These are phyloP conservation scores for Heterotis niloticus DNA, from an alignment of 2,113 vertebrate genomes.

Conservation along the genomic window DNA sequence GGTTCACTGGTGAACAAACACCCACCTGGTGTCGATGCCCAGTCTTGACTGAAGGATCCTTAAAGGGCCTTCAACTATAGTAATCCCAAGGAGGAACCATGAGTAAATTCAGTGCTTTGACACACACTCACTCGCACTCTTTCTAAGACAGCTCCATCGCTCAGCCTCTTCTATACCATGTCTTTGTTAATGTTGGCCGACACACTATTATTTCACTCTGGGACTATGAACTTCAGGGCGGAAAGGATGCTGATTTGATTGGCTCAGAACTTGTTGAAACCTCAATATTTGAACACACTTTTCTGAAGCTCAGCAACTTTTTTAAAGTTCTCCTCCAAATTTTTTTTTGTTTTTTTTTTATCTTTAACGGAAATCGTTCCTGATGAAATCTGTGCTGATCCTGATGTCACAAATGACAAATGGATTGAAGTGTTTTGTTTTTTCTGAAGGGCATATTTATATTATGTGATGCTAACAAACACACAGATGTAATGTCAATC, in stretches of 20 bases:
- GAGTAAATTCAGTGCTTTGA: too few species aligned
- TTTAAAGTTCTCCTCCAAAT: not conserved
- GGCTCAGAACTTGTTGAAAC: conserved; percentile 41
- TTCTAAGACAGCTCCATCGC: not conserved
- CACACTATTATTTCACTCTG: conserved; percentile 41
- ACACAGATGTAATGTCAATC: not conserved
- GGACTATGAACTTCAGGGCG: conserved; percentile 36
- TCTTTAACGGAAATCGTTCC: conserved; percentile 3
- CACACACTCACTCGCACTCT: too few species aligned
- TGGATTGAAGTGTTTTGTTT: conserved; percentile 5
- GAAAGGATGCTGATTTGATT: conserved; percentile 49
- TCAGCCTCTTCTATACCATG: not conserved
- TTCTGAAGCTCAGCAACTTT: conserved; percentile 16
- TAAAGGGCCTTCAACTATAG: too few species aligned
- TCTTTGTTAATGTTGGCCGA: conserved; percentile 46
- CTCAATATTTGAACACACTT: conserved; percentile 30
- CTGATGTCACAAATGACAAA: not conserved
- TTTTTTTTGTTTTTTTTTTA: too few species aligned
- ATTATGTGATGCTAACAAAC: conserved; percentile 21
- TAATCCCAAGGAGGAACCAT: too few species aligned
- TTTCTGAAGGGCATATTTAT: conserved; percentile 5
- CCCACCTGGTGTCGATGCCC: too few species aligned
- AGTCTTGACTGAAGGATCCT: too few species aligned
- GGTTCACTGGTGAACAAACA: too few species aligned
- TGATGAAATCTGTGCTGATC: not conserved